phyloP scores from a whole-genome alignment of 2,113 vertebrate species.

The Octodon degus region DNA sequence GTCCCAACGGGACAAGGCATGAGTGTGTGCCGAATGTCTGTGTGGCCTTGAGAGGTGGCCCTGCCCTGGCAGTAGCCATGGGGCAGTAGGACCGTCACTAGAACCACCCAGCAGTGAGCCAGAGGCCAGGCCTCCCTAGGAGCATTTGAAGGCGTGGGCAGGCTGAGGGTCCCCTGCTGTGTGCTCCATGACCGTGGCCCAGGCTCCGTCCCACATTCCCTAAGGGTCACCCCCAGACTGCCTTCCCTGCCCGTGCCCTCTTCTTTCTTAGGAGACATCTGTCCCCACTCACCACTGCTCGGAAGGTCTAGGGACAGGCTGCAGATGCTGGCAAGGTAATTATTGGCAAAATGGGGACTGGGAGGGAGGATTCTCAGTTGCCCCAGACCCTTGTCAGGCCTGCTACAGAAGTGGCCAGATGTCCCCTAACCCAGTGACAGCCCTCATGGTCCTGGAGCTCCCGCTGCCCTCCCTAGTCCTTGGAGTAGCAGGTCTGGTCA shows the following conservation, averaged over 20 bases:
- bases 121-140: not conserved
- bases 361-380: not conserved
- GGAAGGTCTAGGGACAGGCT: not conserved
- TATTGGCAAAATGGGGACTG: not conserved
- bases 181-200: not conserved
- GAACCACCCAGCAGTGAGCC: not conserved
- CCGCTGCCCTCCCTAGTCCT: not conserved
- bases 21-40: too few relatives aligned
- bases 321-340: too few relatives aligned
- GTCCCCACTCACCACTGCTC: not conserved
- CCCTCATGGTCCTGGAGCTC: not conserved
- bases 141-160: rapidly evolving
- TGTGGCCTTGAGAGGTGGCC: not conserved
- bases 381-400: not conserved
- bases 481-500: rapidly evolving
- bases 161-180: too few relatives aligned
- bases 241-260: not conserved
- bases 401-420: not conserved
- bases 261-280: not conserved
- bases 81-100: too few relatives aligned
- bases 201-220: not conserved
- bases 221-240: not conserved
- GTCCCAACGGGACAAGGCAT: not conserved
- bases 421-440: not conserved
- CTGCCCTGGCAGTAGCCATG: not conserved